Conservation (phyloP, 2,888 invertebrate genomes). For the Anticlea derivata region DNA sequence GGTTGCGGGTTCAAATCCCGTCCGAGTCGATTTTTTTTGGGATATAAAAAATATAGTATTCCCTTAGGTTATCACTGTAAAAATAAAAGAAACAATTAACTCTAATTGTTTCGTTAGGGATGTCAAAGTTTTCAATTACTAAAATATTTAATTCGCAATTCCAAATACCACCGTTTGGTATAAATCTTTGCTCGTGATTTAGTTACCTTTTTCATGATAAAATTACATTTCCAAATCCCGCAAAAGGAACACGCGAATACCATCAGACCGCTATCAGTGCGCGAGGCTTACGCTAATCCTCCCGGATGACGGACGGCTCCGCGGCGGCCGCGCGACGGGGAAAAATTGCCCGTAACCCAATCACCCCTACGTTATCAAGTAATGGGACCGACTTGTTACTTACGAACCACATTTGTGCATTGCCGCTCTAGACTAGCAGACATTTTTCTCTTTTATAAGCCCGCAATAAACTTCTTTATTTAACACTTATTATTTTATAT, state of each 20-base stretch:
- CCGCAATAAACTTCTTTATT: too few relatives aligned
- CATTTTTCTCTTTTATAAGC: too few relatives aligned
- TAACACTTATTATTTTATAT: too few relatives aligned
- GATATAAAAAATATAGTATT: too few relatives aligned
- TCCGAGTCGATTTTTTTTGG: too few relatives aligned
- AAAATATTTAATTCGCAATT: too few relatives aligned
- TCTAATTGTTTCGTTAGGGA: too few relatives aligned
- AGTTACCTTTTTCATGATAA: background rate
- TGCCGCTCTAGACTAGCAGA: background rate
- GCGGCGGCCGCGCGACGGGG: conserved; percentile 30
- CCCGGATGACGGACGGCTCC: conserved; percentile 33
- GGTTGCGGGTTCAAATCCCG: too few relatives aligned
- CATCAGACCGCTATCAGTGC: conserved; percentile 18
- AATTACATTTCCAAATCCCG: background rate
- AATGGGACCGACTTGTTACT: conserved; percentile 9
- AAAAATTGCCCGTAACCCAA: conserved; percentile 42
- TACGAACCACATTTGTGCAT: background rate
- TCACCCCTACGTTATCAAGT: conserved; percentile 27
- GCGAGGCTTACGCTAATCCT: conserved; percentile 16
- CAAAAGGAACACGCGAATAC: conserved; percentile 1
- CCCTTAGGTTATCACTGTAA: too few relatives aligned
- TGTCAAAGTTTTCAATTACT: too few relatives aligned
- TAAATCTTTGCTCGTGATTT: background rate
- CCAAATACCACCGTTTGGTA: too few relatives aligned
- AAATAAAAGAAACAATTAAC: too few relatives aligned